Evolutionary conservation across 2,113 vertebrate genomes (phyloP).

Genomic region (Numenius arquata): DNA sequence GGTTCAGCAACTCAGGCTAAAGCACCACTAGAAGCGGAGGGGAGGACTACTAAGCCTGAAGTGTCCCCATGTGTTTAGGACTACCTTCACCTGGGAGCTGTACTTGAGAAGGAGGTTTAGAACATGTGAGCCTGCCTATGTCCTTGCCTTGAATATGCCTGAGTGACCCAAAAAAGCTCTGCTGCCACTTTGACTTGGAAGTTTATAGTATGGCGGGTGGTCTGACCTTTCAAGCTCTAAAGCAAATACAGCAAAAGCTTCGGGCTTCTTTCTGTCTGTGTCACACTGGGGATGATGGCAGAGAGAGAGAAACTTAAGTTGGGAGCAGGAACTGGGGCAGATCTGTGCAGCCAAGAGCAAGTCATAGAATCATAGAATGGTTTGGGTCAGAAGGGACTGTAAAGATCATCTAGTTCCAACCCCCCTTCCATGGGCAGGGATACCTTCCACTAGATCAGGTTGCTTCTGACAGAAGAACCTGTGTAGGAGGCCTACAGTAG

Average conservation of each 20-base stretch:
- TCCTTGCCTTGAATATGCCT: neutral
- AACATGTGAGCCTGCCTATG: neutral
- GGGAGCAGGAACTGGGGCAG: neutral
- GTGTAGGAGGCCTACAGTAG: neutral
- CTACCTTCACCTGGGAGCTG: neutral
- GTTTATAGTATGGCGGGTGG: neutral
- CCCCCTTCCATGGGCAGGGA: neutral
- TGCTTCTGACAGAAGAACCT: neutral
- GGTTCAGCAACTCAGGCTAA: neutral
- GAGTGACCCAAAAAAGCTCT: neutral
- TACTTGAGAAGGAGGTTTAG: neutral
- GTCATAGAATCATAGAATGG: neutral
- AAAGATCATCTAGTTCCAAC: neutral
- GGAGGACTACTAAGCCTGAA: neutral
- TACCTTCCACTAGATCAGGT: neutral
- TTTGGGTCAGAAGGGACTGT: neutral
- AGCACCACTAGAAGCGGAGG: neutral
- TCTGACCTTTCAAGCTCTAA: neutral
- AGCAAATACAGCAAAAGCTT: neutral
- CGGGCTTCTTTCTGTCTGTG: too few species aligned
- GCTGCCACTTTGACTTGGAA: neutral
- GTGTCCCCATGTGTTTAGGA: neutral
- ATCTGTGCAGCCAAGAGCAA: neutral
- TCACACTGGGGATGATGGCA: neutral
- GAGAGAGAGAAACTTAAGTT: neutral